phyloP scores from a whole-genome alignment of 2,113 vertebrate species.

The Laticauda colubrina region DNA sequence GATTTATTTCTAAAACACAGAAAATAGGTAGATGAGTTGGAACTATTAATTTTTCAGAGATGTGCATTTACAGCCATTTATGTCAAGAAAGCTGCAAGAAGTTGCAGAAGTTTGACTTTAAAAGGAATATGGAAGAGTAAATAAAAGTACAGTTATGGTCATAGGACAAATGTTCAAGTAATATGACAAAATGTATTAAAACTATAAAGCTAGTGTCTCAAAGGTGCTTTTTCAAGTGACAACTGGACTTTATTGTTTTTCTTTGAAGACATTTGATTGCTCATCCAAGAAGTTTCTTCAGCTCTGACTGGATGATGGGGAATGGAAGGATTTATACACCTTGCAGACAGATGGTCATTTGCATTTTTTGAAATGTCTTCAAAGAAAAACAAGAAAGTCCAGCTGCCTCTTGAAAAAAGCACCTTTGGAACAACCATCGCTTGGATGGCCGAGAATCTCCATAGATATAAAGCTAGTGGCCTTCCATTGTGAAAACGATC shows the following conservation, averaged over 20 bases:
- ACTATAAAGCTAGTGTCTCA: not conserved
- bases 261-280: too few relatives aligned
- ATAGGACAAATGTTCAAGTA: not conserved
- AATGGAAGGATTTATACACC: too few relatives aligned
- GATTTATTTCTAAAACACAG: constrained; percentile 70
- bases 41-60: not conserved
- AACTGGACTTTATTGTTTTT: too few relatives aligned
- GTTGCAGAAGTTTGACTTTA: not conserved
- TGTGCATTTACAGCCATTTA: not conserved
- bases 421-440: too few relatives aligned
- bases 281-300: too few relatives aligned
- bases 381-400: too few relatives aligned
- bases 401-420: too few relatives aligned
- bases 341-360: too few relatives aligned
- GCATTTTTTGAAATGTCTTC: too few relatives aligned
- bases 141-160: not conserved
- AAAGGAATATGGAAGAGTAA: not conserved
- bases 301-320: too few relatives aligned
- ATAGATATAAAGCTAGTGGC: not conserved
- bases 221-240: too few relatives aligned
- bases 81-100: not conserved
- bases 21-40: not conserved
- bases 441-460: too few relatives aligned
- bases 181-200: not conserved
- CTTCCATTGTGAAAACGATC: not conserved